Conservation (phyloP, 64 coral and sea anemone species). For the Astreopora myriophthalma region DNA sequence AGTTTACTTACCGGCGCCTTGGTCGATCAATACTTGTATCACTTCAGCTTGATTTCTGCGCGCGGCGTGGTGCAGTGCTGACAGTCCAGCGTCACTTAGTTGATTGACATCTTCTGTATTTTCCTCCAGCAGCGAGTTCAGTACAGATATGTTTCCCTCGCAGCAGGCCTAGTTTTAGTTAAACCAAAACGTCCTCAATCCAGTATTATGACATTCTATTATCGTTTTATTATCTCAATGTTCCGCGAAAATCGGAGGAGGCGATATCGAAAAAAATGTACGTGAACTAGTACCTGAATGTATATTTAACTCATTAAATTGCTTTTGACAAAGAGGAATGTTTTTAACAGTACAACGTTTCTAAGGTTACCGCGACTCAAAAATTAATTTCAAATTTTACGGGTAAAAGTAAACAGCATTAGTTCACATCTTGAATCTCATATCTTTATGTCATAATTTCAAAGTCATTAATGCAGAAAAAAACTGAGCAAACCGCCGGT, state of each 20-base stretch:
- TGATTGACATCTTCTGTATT: not conserved
- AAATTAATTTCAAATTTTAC: not conserved
- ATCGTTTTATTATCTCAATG: no score
- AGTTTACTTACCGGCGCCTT: constrained; percentile 52
- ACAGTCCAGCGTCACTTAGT: not conserved
- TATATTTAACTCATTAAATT: no score
- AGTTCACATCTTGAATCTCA: not conserved
- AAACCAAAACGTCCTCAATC: not conserved
- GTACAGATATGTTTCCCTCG: not conserved
- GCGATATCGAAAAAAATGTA: no score
- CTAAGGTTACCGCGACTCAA: not conserved
- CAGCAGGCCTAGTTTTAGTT: constrained; percentile 20
- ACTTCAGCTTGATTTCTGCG: constrained; percentile 19
- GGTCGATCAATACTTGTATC: constrained; percentile 13
- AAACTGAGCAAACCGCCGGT: not conserved
- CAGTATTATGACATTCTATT: no score
- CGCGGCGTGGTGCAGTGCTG: constrained; percentile 52
- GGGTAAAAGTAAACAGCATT: not conserved
- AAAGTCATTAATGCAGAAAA: not conserved
- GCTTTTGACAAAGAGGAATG: not conserved
- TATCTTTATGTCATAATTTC: not conserved
- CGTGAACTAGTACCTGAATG: no score
- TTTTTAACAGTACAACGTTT: not conserved
- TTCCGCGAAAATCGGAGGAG: no score
- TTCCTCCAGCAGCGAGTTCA: not conserved